Evolutionary conservation across 2,113 vertebrate genomes (phyloP).

Genomic region (Dasyprocta punctata): DNA sequence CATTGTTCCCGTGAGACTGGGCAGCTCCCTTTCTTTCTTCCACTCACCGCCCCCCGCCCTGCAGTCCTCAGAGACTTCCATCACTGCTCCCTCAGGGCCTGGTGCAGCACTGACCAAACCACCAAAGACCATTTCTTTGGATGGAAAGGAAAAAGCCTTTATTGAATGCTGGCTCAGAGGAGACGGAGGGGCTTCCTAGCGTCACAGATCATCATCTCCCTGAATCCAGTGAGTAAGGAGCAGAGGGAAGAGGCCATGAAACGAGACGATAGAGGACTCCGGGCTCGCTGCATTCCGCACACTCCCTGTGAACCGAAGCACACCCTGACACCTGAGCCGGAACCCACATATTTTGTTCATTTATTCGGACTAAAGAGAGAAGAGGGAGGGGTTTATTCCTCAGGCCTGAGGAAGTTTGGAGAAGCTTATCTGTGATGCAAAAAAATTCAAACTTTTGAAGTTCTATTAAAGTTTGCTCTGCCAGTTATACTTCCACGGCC

Average conservation of each 20-base stretch:
- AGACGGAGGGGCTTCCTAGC: background rate
- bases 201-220: background rate
- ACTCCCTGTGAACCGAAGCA: background rate
- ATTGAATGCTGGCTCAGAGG: background rate
- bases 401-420: background rate
- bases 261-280: background rate
- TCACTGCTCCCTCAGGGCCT: background rate
- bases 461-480: background rate
- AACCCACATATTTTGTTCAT: background rate
- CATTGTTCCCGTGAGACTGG: background rate
- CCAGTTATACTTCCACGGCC: background rate
- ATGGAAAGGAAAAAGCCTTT: background rate
- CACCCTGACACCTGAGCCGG: background rate
- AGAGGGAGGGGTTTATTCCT: background rate
- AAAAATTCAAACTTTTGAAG: background rate
- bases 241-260: background rate
- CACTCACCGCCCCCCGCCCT: too few relatives aligned
- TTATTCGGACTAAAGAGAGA: background rate
- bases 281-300: too few relatives aligned
- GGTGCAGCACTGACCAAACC: background rate
- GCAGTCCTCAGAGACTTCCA: background rate
- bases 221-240: background rate
- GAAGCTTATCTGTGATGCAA: background rate
- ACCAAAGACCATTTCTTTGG: background rate
- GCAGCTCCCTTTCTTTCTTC: background rate